Conservation (phyloP, 2,888 invertebrate genomes). For the Agriopis leucophaearia region DNA sequence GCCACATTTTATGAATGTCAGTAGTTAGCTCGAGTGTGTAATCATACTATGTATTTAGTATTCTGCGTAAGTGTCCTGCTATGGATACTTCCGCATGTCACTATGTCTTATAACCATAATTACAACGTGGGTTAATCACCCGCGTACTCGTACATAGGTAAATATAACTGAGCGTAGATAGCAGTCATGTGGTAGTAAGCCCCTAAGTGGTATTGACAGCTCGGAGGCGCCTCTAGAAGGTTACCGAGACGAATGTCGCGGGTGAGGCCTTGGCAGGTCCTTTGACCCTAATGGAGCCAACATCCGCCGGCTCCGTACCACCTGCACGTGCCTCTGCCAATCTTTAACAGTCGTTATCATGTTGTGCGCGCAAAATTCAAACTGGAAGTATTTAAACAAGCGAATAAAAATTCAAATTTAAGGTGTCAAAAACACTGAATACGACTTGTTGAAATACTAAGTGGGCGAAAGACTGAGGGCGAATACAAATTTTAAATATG, state of each 20-base stretch:
- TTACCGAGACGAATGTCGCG: conserved; percentile 74
- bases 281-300: conserved; percentile 75
- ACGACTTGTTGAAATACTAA: too few species aligned
- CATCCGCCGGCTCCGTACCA: conserved; percentile 66
- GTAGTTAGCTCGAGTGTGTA: neutral
- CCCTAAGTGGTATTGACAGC: conserved; percentile 36
- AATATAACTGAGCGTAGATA: conserved; percentile 5
- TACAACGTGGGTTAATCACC: conserved; percentile 31
- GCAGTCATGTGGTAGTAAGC: conserved; percentile 11
- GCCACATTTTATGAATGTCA: neutral
- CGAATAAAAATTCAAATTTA: too few species aligned
- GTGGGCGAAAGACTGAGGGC: too few species aligned
- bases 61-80: conserved; percentile 13
- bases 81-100: conserved; percentile 31
- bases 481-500: too few species aligned
- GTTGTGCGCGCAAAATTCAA: conserved; percentile 23
- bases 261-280: conserved; percentile 77
- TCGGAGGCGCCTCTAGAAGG: conserved; percentile 67
- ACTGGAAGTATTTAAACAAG: too few species aligned
- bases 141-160: conserved; percentile 8
- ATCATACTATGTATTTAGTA: neutral
- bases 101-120: conserved; percentile 16
- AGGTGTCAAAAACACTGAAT: too few species aligned
- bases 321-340: conserved; percentile 70
- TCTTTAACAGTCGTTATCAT: conserved; percentile 33